Percentiles rank a stretch among this genome's conserved stretches.
These are phyloP conservation scores for Xestoiulus laeticollis DNA, from an alignment of 2,888 invertebrate species.

Conservation along the genomic window DNA sequence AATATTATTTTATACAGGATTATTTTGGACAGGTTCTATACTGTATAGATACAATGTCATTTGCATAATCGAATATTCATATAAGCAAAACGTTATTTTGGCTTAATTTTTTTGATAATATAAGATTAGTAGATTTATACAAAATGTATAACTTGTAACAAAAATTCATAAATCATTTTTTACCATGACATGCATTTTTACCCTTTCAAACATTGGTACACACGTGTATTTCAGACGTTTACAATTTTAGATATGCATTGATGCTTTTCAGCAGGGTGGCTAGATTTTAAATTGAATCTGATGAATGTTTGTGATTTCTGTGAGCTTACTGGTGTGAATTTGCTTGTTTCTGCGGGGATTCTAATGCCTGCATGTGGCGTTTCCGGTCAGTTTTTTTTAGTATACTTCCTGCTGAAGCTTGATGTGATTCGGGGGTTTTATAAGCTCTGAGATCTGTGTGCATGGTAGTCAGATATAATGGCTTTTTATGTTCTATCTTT, in stretches of 20 bases:
- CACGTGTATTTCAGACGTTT: background rate
- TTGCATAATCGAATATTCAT: too few species aligned
- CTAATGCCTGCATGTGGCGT: background rate
- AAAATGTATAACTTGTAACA: too few species aligned
- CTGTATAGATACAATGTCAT: too few species aligned
- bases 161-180: too few species aligned
- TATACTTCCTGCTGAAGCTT: background rate
- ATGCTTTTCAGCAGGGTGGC: background rate
- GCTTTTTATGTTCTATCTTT: background rate
- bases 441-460: background rate
- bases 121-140: too few species aligned
- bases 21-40: too few species aligned
- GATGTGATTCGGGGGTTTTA: background rate
- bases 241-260: background rate
- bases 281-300: conserved; percentile 15
- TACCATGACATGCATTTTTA: too few species aligned
- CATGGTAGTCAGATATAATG: background rate
- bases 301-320: background rate
- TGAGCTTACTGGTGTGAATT: conserved; percentile 16
- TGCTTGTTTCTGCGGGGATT: conserved; percentile 3
- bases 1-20: too few species aligned
- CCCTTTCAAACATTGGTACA: too few species aligned
- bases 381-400: conserved; percentile 39
- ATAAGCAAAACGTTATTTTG: too few species aligned
- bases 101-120: too few species aligned